These are phyloP conservation scores for Agraylea sexmaculata DNA, from an alignment of 1,140 invertebrate genomes.

Conservation along the genomic window DNA sequence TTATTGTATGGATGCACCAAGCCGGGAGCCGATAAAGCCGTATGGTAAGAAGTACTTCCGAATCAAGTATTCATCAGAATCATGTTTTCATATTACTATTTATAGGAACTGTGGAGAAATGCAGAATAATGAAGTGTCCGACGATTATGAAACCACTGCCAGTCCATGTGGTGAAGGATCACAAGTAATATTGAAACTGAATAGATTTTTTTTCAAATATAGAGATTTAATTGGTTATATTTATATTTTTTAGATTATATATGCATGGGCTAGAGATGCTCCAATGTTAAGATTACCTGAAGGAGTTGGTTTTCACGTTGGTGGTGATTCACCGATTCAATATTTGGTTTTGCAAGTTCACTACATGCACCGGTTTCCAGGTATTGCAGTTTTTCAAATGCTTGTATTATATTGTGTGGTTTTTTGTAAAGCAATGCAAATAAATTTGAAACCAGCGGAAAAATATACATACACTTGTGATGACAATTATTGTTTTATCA, in stretches of 20 bases:
- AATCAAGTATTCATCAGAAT: neutral
- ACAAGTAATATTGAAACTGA: constrained; percentile 41
- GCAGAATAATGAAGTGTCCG: constrained; percentile 40
- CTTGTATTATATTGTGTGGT: no score
- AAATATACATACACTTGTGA: no score
- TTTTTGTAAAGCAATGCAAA: no score
- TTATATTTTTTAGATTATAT: constrained; percentile 60
- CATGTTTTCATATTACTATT: constrained; percentile 15
- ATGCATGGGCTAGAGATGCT: constrained; percentile 95
- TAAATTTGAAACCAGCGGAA: no score
- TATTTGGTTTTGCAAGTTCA: constrained; percentile 89
- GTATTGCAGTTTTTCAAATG: no score
- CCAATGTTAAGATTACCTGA: constrained; percentile 73
- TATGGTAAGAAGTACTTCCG: constrained; percentile 57
- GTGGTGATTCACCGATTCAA: constrained; percentile 55
- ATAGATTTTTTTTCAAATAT: constrained; percentile 7
- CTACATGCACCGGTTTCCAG: constrained; percentile 67
- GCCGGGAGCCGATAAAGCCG: constrained; percentile 64
- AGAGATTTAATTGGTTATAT: constrained; percentile 8
- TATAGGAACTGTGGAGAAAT: constrained; percentile 88
- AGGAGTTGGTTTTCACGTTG: constrained; percentile 73
- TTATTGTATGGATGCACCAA: constrained; percentile 83
- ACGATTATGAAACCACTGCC: constrained; percentile 36
- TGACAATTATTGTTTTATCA: no score
- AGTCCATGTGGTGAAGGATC: constrained; percentile 60